Evolutionary conservation across 2,888 invertebrate species (phyloP).

Genomic region (Bedellia somnulentella): DNA sequence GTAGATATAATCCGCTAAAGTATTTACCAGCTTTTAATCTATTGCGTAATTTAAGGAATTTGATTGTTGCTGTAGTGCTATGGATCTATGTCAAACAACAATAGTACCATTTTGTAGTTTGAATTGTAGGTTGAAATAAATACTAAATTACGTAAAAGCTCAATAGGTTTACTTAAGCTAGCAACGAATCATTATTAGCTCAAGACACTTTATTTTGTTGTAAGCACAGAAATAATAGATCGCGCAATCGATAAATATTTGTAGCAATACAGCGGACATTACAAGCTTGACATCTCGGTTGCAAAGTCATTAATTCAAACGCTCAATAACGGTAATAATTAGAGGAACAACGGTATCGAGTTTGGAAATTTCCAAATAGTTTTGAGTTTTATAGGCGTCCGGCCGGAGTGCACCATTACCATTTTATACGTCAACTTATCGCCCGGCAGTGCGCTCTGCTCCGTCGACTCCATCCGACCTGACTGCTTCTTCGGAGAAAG

Average conservation of each 20-base stretch:
- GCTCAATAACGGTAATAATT: slow-evolving; percentile 5
- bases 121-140: slow-evolving; percentile 47
- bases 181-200: slow-evolving; percentile 36
- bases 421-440: slow-evolving; percentile 33
- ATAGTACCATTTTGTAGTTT: slow-evolving; percentile 38
- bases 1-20: too few relatives aligned
- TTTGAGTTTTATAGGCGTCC: slow-evolving; percentile 32
- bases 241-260: neutral
- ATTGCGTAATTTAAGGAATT: slow-evolving; percentile 42
- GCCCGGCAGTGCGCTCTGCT: slow-evolving; percentile 46
- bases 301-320: too few relatives aligned
- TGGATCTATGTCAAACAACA: slow-evolving; percentile 51
- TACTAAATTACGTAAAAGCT: slow-evolving; percentile 49
- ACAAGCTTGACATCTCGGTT: too few relatives aligned
- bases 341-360: slow-evolving; percentile 10
- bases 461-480: slow-evolving; percentile 25
- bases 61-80: slow-evolving; percentile 36
- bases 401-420: slow-evolving; percentile 46
- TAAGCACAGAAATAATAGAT: neutral
- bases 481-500: slow-evolving; percentile 30
- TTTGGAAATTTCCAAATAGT: slow-evolving; percentile 37
- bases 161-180: slow-evolving; percentile 30
- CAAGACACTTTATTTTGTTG: slow-evolving; percentile 5
- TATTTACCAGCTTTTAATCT: slow-evolving; percentile 34
- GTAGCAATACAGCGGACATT: slow-evolving; percentile 1